Evolutionary conservation across 2,113 vertebrate genomes (phyloP), one percentile per base, ranked within the genome.

Genomic region (Cololabis saira): DNA sequence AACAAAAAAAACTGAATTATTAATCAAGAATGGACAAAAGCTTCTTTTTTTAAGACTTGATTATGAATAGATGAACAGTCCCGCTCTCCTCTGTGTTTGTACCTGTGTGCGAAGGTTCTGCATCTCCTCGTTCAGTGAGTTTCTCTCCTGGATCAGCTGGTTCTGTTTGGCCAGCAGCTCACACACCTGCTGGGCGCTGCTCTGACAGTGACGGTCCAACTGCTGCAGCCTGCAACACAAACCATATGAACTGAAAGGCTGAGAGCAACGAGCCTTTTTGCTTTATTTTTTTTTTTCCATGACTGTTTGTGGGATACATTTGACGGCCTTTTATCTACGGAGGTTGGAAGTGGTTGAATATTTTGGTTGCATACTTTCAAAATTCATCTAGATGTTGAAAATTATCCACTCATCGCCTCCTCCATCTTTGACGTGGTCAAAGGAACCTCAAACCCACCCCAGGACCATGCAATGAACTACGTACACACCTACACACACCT

Each of bases 131-230:
- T 85, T 81, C 44, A 96, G 94, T 60, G 77, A 86, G 84, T 96
- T 94, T 65, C 93, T 93, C 90, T 98, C 95, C 85, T 92, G 90
- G 80, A 96, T 92, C 67, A 97, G 94, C 87, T 94, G 91, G 83
- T 93, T 96, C 92, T 98, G 96, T 89, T 91, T 94, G 92, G 82
- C 90, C 83, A 99, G 95, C 67, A 99, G 79, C 89, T 95, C 95
- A 79, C 94, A 92, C 87, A 98, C 92, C 89, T 98, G 96, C 93
- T 94, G 95, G 65, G 95, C 95, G 21, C 95, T 95, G 87, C 86
- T 87, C 92, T 98, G 95, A 91, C 96, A 92, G 81, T 96, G 95
- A 87, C 91, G 92, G 82, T 97, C 96, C 90, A 98, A 94, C 91
- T 98, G 95, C 83, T 92, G 89, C 80, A 99, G 92, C 91, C 97